Evolutionary conservation across 1,140 invertebrate species (phyloP), one percentile per base, ranked within the genome.

Genomic region (Coboldia fuscipes): DNA sequence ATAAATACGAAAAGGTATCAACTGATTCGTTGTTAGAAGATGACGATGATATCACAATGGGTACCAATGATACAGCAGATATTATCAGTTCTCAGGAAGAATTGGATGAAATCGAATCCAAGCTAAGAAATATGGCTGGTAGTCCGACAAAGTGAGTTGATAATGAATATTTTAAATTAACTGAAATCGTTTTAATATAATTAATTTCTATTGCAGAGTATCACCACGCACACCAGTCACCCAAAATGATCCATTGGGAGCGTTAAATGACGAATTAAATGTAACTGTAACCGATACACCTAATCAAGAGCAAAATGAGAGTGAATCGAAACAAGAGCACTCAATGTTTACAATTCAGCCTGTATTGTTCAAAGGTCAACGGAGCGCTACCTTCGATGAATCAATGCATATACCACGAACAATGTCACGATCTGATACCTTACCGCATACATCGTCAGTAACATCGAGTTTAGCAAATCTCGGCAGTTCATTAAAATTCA

Each of bases 211-310:
- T 42, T 42, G 16, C 43, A 75, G 72, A 50, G 56, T 72, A 37
- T 66, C 66, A 17, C 66, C 73, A 14, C 62, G 82, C 28, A 85
- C 80, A 15, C 76, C 80, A 2, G 81, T 90, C 1, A 80, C 84
- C 2, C 70, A 84, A 49, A 88, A 88, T 51, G 86, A 92, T 62
- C 88, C 88, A 1, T 56, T 93, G 17, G 88, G 86, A 8, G 81
- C 84, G 18, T 60, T 88, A 26, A 61, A 64, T 33, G 46, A 51
- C 36, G 48, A 45, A 30, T 14, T 20, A 2, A 20, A 36, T 28
- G 10, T 17, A 13, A 39, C 19, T 20, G 14, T 32, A 8, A 7
- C 19, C 19, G n/a, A 32, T 12, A 32, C 30, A 5, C 16, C 16
- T 4, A 8, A 29, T 10, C 10, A 20, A 12, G 30, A 32, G 21